Conservation (phyloP, 2,888 invertebrate genomes). For the Thyatira batis region DNA sequence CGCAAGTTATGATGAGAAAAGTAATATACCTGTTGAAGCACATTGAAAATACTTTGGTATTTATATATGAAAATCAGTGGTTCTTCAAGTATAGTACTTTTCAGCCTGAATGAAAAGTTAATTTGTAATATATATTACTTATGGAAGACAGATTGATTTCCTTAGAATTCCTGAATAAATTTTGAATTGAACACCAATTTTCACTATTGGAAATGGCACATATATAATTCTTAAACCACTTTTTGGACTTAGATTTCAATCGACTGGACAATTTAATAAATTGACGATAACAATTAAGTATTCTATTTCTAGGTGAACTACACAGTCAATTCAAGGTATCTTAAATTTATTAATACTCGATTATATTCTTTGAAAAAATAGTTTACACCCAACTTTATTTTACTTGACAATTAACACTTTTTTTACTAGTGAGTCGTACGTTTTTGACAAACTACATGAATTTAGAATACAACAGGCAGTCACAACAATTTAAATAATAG, state of each 20-base stretch:
- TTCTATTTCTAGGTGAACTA: slow-evolving; percentile 25
- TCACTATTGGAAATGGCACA: background rate
- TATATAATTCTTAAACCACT: background rate
- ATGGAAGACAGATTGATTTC: slow-evolving; percentile 63
- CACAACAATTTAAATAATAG: background rate
- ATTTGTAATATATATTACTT: slow-evolving; percentile 32
- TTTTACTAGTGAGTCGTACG: slow-evolving; percentile 22
- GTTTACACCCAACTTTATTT: slow-evolving; percentile 18
- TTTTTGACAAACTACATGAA: background rate
- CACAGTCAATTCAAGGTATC: slow-evolving; percentile 16
- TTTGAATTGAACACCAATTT: slow-evolving; percentile 1
- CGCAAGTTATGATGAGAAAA: background rate
- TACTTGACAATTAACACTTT: slow-evolving; percentile 25
- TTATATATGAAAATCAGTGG: background rate
- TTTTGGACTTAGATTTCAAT: slow-evolving; percentile 8
- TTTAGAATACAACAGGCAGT: background rate
- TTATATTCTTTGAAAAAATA: slow-evolving; percentile 30
- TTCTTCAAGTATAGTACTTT: background rate
- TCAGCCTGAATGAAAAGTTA: background rate
- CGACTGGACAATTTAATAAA: slow-evolving; percentile 16
- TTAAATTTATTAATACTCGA: slow-evolving; percentile 17
- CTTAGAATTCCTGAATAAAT: slow-evolving; percentile 21
- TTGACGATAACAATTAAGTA: slow-evolving; percentile 21
- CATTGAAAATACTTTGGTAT: background rate
- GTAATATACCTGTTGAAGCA: background rate